phyloP scores from a whole-genome alignment of 2,888 invertebrate genomes.

The Cremastinae sp. region DNA sequence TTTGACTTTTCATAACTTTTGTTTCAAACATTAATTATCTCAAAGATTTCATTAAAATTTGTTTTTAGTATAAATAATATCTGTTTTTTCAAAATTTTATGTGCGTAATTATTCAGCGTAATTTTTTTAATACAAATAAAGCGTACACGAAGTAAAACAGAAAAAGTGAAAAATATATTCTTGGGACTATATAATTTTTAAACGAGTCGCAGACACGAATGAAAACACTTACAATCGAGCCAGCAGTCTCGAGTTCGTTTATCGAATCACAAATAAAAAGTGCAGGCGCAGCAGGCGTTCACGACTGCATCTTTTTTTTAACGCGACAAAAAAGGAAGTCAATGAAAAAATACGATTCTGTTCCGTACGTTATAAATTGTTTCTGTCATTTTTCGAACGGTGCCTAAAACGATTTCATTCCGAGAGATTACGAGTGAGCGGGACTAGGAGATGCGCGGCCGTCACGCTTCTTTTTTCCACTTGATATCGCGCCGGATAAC shows the following conservation, averaged over 20 bases:
- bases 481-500: slow-evolving; percentile 52
- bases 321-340: neutral
- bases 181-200: neutral
- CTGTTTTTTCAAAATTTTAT: no score
- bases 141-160: no score
- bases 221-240: slow-evolving; percentile 36
- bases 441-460: neutral
- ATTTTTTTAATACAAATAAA: no score
- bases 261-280: slow-evolving; percentile 23
- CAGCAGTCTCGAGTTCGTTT: slow-evolving; percentile 15
- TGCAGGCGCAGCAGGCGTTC: slow-evolving; percentile 10
- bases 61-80: no score
- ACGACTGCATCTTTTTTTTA: neutral
- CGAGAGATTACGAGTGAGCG: neutral
- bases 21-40: no score
- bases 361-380: neutral
- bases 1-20: no score
- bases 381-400: neutral
- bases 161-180: slow-evolving; percentile 16
- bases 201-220: slow-evolving; percentile 22
- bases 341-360: neutral
- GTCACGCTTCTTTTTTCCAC: slow-evolving; percentile 15
- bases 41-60: no score
- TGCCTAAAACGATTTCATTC: neutral
- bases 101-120: no score